phyloP scores from a whole-genome alignment of 2,888 invertebrate genomes.

The Zeuzera pyrina region DNA sequence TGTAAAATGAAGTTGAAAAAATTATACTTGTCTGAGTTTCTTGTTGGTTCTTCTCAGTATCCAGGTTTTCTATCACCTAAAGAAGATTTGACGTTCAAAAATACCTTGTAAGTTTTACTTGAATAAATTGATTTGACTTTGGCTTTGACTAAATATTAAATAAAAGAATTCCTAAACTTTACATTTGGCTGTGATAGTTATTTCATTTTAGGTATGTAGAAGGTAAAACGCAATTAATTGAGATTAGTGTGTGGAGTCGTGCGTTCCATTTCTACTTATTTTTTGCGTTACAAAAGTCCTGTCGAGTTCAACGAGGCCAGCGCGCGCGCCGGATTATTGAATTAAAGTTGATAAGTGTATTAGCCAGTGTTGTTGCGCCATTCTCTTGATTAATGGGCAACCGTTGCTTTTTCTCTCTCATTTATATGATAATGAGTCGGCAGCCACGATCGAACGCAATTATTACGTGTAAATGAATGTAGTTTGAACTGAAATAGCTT shows the following conservation, averaged over 20 bases:
- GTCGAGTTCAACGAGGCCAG: constrained; percentile 33
- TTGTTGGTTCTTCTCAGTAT: too few relatives aligned
- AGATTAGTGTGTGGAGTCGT: constrained; percentile 56
- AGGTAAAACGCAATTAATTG: constrained; percentile 50
- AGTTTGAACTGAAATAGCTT: constrained; percentile 43
- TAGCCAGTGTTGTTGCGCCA: constrained; percentile 66
- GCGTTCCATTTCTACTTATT: constrained; percentile 55
- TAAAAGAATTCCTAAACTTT: constrained; percentile 14
- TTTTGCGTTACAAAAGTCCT: constrained; percentile 56
- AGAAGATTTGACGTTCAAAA: too few relatives aligned
- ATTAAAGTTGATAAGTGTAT: constrained; percentile 72
- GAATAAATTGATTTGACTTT: too few relatives aligned
- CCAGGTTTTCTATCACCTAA: too few relatives aligned
- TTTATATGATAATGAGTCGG: constrained; percentile 68
- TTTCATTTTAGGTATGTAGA: constrained; percentile 19
- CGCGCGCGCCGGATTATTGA: constrained; percentile 59
- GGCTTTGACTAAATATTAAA: too few relatives aligned
- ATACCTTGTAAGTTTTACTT: too few relatives aligned
- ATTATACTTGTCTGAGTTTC: too few relatives aligned
- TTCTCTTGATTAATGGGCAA: constrained; percentile 63
- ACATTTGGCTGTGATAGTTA: constrained; percentile 18
- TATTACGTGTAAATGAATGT: constrained; percentile 60
- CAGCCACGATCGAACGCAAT: constrained; percentile 54
- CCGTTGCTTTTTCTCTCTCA: constrained; percentile 68
- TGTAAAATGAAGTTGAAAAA: too few relatives aligned